Evolutionary conservation across 2,888 invertebrate species (phyloP), one percentile per base, ranked within the genome.

Genomic region (Sminthurides aquaticus): DNA sequence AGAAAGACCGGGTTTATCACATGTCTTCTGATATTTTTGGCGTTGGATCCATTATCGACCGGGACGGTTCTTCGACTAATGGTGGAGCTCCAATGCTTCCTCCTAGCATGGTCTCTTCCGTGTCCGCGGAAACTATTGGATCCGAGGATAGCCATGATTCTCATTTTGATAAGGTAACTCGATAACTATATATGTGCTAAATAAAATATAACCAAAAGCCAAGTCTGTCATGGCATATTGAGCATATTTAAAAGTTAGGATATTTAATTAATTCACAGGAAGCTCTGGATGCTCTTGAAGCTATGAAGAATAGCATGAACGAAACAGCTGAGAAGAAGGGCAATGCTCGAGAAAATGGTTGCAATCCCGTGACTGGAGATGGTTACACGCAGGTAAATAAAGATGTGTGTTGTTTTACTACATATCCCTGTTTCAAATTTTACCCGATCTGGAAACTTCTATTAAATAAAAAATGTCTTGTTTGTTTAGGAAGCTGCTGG

Each of bases 1-100:
- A 34, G 15, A 20, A 5, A 2, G 22, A 28, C 2, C n/a, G 25
- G 34, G 34, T 63, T 22, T 63, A 63, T 49, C 63, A 63, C 63
- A 63, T 63, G 63, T 57, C 63, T 1, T 63, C 63, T 3, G 63
- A 63, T 20, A 63, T 63, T 52, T 63, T 63, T 27, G 63, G 63
- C 20, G n/a, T 58, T 29, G 63, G 63, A 1, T 49, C 52, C 28
- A 52, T 63, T 28, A 58, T 63, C 5, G 57, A 58, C 26, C 63
- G 63, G 8, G n/a, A 15, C n/a, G 63, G 63, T 15, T 52, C 5
- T n/a, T n/a, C n/a, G n/a, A n/a, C n/a, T n/a, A n/a, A n/a, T n/a
- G n/a, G n/a, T n/a, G n/a, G n/a, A n/a, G n/a, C n/a, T n/a, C n/a
- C n/a, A n/a, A n/a, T n/a, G n/a, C n/a, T n/a, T n/a, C n/a, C n/a